Evolutionary conservation across 2,888 invertebrate genomes (phyloP).

Genomic region (Calameuta pallipes): DNA sequence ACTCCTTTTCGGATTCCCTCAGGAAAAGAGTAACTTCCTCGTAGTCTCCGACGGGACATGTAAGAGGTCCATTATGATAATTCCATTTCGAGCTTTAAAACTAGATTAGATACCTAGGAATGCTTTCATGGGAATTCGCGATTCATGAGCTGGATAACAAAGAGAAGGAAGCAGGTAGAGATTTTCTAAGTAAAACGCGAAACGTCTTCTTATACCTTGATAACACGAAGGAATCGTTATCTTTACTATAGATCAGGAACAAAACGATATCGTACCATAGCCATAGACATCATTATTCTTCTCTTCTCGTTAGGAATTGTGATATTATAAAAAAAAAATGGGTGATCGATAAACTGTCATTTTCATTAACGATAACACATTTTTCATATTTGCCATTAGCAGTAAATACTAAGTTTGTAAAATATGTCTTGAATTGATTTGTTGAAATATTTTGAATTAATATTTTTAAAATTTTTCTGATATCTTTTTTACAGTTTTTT

Average conservation of each 20-base stretch:
- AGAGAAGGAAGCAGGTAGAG: neutral
- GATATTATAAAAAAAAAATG: neutral
- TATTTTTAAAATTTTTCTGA: neutral
- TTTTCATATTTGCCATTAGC: neutral
- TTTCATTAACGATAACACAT: neutral
- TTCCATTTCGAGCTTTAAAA: conserved; percentile 16
- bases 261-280: neutral
- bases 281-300: neutral
- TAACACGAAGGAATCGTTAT: neutral
- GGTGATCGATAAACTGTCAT: neutral
- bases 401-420: neutral
- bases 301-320: too few relatives aligned
- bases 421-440: neutral
- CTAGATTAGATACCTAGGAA: conserved; percentile 22
- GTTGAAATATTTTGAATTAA: neutral
- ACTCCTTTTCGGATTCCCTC: neutral
- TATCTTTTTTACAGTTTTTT: neutral
- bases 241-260: neutral
- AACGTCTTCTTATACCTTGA: neutral
- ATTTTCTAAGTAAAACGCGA: neutral
- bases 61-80: conserved; percentile 36
- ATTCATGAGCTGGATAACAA: neutral
- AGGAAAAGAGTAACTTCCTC: neutral
- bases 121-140: neutral
- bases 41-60: conserved; percentile 1